Conservation (phyloP, 1,140 invertebrate species). For the Papilio dardanus region DNA sequence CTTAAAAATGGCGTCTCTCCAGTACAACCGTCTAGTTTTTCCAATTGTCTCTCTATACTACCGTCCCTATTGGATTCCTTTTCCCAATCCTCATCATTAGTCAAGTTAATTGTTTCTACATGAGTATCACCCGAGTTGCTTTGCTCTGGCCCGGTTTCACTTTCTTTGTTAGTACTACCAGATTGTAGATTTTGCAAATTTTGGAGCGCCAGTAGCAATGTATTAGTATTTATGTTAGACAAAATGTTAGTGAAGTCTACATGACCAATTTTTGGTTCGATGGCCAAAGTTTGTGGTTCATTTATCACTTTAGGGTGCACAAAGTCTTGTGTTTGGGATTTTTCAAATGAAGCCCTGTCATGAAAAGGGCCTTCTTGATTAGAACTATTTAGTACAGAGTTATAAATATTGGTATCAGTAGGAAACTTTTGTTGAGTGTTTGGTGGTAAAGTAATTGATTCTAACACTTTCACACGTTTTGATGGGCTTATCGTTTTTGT, state of each 20-base stretch:
- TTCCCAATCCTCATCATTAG: constrained; percentile 78
- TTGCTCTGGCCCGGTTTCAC: constrained; percentile 39
- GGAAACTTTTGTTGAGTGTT: constrained; percentile 33
- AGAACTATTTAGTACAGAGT: constrained; percentile 10
- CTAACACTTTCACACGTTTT: constrained; percentile 65
- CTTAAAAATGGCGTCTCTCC: constrained; percentile 77
- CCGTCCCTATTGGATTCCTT: constrained; percentile 72
- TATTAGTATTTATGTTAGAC: constrained; percentile 70
- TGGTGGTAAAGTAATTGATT: constrained; percentile 53
- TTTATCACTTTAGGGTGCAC: constrained; percentile 22
- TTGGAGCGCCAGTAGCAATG: constrained; percentile 68
- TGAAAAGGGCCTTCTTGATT: neutral
- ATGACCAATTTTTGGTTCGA: constrained; percentile 36
- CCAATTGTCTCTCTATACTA: constrained; percentile 69
- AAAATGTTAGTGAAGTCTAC: constrained; percentile 65
- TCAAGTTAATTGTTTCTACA: constrained; percentile 76
- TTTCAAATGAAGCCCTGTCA: neutral
- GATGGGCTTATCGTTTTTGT: constrained; percentile 56
- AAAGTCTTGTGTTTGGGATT: constrained; percentile 36
- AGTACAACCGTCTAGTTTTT: constrained; percentile 65
- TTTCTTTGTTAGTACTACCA: constrained; percentile 41
- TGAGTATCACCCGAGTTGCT: constrained; percentile 40
- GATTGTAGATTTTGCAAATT: constrained; percentile 68
- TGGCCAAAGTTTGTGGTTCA: neutral
- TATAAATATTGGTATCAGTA: constrained; percentile 25